These are phyloP conservation scores for Leucoraja ocellata DNA, from an alignment of 2,797 vertebrate species.

Conservation along the genomic window DNA sequence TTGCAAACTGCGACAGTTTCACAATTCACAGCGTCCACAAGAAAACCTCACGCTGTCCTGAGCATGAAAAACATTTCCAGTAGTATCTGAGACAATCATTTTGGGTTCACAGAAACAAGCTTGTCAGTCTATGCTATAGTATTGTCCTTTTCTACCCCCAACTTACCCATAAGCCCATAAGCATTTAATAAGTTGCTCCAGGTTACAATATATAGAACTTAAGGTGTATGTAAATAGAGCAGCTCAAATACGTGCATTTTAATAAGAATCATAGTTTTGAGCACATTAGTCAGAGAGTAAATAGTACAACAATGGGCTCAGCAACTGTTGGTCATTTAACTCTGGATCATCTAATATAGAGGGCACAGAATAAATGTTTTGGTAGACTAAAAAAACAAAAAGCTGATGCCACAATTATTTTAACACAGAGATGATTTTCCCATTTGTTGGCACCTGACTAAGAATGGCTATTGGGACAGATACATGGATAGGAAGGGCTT, in stretches of 20 bases:
- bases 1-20: not conserved
- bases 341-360: not conserved
- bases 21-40: not conserved
- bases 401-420: not conserved
- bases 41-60: not conserved
- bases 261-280: not conserved
- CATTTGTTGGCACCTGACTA: too few relatives aligned
- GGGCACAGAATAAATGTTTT: not conserved
- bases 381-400: not conserved
- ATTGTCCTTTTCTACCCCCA: not conserved
- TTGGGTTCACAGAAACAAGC: not conserved
- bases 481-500: too few relatives aligned
- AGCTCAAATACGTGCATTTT: not conserved
- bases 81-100: not conserved
- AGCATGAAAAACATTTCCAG: not conserved
- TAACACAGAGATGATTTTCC: not conserved
- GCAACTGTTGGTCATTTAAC: not conserved
- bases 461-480: too few relatives aligned
- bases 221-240: not conserved
- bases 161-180: not conserved
- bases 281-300: not conserved
- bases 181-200: not conserved
- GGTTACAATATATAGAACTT: not conserved
- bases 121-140: not conserved
- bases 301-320: not conserved